Evolutionary conservation across 2,888 invertebrate species (phyloP), one percentile per base, ranked within the genome.

Genomic region (Andrena chrysosceles): DNA sequence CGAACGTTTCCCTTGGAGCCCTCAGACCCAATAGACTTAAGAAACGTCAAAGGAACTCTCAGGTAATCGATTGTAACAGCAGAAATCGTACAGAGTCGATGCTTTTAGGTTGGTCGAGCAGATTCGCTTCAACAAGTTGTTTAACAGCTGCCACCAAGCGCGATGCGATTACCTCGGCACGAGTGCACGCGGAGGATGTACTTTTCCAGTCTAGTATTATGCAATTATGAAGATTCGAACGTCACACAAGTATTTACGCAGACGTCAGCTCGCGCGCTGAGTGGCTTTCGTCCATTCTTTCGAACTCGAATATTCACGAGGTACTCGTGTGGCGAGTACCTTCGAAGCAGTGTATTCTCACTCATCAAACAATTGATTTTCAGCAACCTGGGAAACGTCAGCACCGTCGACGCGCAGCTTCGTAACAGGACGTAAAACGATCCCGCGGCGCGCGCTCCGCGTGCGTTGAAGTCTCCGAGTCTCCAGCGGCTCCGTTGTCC

Each of bases 391-490:
- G 52, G 7, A 8, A 56, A 13, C 23, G n/a, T n/a, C 20, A 23
- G 23, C 20, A 13, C 20, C n/a, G 13, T n/a, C 26, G 23, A 74
- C 10, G 20, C 8, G 69, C 26, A 31, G 59, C 52, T 60, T 66
- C 49, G 26, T 49, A 42, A 52, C 59, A 59, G 49, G 56, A 56
- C 52, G 63, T 56, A 68, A 85, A 67, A 67, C 78, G 85, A 74
- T 74, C 76, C 79, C 35, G 75, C 42, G 75, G 63, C 54, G 56
- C 33, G 62, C 63, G 69, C 67, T 59, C 16, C 75, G 84, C 85
- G 78, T 60, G 84, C 87, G 71, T 87, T 82, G 26, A 87, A 85
- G 73, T 87, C 87, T 77, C 87, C 85, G 35, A 54, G 70, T 73
- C 62, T 75, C 54, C 76, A 79, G 31, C 64, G 76, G 79, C 64